Evolutionary conservation across 1,140 invertebrate species (phyloP).

Genomic region (Drosophila carrolli): DNA sequence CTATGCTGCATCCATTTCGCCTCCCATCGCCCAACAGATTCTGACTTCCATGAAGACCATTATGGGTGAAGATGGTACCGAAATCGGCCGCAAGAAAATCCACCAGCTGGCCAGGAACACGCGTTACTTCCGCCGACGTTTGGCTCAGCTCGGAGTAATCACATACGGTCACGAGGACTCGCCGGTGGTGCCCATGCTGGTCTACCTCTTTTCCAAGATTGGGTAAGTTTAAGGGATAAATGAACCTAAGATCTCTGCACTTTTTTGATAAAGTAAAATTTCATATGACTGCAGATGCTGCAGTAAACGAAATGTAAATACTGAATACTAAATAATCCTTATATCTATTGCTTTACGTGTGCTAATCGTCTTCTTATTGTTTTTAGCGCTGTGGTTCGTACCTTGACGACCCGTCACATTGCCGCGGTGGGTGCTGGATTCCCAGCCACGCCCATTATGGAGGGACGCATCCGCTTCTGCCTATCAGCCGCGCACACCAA

Average conservation of each 20-base stretch:
- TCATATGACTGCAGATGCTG: too few relatives aligned
- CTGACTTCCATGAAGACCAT: slow-evolving; percentile 95
- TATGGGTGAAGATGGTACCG: slow-evolving; percentile 93
- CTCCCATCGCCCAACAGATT: slow-evolving; percentile 96
- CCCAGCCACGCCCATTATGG: slow-evolving; percentile 98
- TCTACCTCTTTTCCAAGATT: slow-evolving; percentile 97
- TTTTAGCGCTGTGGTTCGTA: slow-evolving; percentile 92
- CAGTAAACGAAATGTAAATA: too few relatives aligned
- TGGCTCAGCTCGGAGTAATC: slow-evolving; percentile 97
- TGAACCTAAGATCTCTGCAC: too few relatives aligned
- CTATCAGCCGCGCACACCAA: slow-evolving; percentile 98
- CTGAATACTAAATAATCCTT: too few relatives aligned
- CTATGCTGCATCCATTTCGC: slow-evolving; percentile 96
- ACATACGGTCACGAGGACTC: slow-evolving; percentile 98
- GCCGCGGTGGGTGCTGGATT: slow-evolving; percentile 98
- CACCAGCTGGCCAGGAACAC: slow-evolving; percentile 93
- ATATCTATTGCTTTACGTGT: too few relatives aligned
- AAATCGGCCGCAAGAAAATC: slow-evolving; percentile 90
- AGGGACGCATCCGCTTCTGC: slow-evolving; percentile 97
- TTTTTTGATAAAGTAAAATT: background rate
- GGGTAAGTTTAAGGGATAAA: slow-evolving; percentile 86
- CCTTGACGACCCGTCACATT: slow-evolving; percentile 92
- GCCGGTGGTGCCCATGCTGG: slow-evolving; percentile 97
- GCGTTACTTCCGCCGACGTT: slow-evolving; percentile 93
- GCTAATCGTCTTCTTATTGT: background rate